Evolutionary conservation across 2,113 vertebrate genomes (phyloP).

Genomic region (Cynocephalus volans): DNA sequence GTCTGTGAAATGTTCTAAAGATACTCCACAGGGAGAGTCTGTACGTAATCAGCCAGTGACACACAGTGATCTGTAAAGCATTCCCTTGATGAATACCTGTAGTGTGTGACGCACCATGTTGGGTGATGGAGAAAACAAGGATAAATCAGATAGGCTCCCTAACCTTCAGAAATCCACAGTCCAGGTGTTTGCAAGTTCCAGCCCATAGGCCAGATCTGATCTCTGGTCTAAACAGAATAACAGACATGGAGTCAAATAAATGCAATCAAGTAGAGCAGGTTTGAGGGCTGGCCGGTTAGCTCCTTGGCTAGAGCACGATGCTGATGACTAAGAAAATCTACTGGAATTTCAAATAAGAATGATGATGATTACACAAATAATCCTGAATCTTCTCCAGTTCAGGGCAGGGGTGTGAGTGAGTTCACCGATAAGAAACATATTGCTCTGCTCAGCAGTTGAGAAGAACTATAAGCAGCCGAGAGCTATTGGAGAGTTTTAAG

Average conservation of each 20-base stretch:
- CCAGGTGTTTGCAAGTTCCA: neutral
- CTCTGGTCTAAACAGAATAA: neutral
- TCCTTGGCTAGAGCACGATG: no score
- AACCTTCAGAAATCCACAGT: neutral
- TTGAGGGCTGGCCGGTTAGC: no score
- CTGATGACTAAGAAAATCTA: neutral
- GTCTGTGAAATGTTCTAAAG: neutral
- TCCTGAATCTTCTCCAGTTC: neutral
- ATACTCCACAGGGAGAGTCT: neutral
- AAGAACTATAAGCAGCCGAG: neutral
- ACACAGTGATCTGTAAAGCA: accelerated
- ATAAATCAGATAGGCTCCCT: neutral
- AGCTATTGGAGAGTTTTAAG: neutral
- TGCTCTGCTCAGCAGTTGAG: neutral
- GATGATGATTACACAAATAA: neutral
- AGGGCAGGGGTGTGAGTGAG: neutral
- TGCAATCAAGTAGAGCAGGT: neutral
- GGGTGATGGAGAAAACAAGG: neutral
- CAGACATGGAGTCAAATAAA: neutral
- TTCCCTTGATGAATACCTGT: neutral
- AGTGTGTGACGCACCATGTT: neutral
- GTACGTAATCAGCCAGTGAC: accelerated
- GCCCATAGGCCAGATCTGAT: neutral
- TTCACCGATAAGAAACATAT: neutral
- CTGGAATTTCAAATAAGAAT: neutral